Evolutionary conservation across 37 sponge, comb jelly and placozoan species (phyloP).

Genomic region (Tethya wilhelma): DNA sequence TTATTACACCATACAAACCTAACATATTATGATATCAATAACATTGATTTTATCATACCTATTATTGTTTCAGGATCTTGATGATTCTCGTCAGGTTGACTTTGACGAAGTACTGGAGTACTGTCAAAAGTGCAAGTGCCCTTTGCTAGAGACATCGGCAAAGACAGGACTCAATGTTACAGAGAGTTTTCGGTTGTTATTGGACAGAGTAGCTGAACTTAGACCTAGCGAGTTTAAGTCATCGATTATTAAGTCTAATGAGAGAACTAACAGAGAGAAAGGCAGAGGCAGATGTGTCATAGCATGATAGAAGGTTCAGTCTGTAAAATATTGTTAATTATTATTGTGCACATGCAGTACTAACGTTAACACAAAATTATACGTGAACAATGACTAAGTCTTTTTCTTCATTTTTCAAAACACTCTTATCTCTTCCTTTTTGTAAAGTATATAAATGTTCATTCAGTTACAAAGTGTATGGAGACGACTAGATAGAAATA

Average conservation of each 20-base stretch:
- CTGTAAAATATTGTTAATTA: too few species aligned
- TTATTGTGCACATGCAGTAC: too few species aligned
- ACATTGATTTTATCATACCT: neutral
- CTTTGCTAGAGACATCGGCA: conserved; percentile 83
- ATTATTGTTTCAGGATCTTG: conserved; percentile 69
- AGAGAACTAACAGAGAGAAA: neutral
- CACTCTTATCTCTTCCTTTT: too few species aligned
- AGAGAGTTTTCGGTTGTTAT: conserved; percentile 76
- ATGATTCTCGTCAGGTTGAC: conserved; percentile 56
- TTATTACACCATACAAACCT: too few species aligned
- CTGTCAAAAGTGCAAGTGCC: conserved; percentile 60
- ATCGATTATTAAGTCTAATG: conserved; percentile 11
- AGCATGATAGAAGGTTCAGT: too few species aligned
- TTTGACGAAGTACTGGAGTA: conserved; percentile 82
- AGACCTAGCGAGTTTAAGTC: conserved; percentile 54
- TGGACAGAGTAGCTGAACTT: conserved; percentile 70
- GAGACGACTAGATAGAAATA: too few species aligned
- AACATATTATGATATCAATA: neutral
- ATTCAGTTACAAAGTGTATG: too few species aligned
- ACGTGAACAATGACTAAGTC: too few species aligned
- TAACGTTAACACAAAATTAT: too few species aligned
- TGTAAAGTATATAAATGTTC: too few species aligned
- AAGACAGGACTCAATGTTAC: conserved; percentile 89
- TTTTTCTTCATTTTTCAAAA: too few species aligned
- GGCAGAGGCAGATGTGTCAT: too few species aligned